Evolutionary conservation across 37 sponge, comb jelly and placozoan species (phyloP).

Genomic region (Ianthella basta): DNA sequence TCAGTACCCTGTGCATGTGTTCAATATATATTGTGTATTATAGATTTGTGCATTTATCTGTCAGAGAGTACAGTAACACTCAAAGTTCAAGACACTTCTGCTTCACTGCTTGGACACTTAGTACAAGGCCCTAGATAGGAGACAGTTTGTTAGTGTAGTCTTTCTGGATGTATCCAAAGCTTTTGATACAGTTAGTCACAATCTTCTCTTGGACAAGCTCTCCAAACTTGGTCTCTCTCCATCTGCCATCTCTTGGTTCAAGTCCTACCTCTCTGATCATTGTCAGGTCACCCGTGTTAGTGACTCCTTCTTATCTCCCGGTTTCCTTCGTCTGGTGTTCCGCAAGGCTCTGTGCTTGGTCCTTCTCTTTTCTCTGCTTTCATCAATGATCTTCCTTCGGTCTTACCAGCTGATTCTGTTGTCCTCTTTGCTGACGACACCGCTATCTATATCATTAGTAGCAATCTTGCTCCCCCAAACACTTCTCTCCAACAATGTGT

Average conservation of each 20-base stretch:
- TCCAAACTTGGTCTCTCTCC: constrained; percentile 12
- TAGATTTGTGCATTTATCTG: too few species aligned
- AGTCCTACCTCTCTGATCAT: background rate
- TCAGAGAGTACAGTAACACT: too few species aligned
- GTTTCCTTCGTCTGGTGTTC: constrained; percentile 9
- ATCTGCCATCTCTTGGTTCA: background rate
- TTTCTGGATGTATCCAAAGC: constrained; percentile 9
- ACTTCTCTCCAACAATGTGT: constrained; percentile 12
- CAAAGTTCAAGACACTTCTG: constrained; percentile 22
- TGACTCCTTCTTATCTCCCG: constrained; percentile 2
- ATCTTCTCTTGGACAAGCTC: constrained; percentile 7
- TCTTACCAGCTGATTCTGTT: constrained; percentile 2
- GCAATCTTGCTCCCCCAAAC: background rate
- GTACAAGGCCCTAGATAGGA: constrained; percentile 17
- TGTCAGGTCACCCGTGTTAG: constrained; percentile 1
- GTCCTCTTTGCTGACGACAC: constrained; percentile 10
- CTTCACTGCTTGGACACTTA: background rate
- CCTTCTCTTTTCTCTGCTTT: constrained; percentile 16
- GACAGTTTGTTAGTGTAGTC: constrained; percentile 10
- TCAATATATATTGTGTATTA: too few species aligned
- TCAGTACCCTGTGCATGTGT: too few species aligned
- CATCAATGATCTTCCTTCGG: constrained; percentile 12
- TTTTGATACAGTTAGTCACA: constrained; percentile 1
- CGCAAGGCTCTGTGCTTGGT: constrained; percentile 10
- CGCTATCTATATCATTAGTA: constrained; percentile 17